phyloP scores from a whole-genome alignment of 2,113 vertebrate species.

The Triplophysa tibetana region DNA sequence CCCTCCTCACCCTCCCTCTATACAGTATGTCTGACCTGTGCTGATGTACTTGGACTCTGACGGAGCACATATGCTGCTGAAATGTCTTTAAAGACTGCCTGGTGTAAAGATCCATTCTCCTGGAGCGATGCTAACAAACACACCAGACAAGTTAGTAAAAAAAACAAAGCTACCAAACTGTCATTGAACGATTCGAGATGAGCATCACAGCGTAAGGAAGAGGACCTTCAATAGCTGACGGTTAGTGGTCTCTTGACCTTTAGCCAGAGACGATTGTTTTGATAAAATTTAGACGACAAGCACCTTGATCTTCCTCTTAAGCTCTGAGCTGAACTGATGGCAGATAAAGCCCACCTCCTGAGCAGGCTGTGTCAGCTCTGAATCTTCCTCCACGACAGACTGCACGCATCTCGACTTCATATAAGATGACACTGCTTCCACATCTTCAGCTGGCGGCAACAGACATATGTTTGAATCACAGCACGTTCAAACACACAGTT shows the following conservation, averaged over 20 bases:
- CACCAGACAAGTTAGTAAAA: slow-evolving; percentile 13
- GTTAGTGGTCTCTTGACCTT: neutral
- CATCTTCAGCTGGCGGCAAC: slow-evolving; percentile 44
- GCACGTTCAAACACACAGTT: neutral
- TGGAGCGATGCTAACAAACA: slow-evolving; percentile 63
- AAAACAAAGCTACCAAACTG: neutral
- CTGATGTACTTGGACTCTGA: slow-evolving; percentile 75
- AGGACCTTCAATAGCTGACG: neutral
- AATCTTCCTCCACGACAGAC: slow-evolving; percentile 46
- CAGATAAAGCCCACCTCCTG: slow-evolving; percentile 66
- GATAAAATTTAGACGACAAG: slow-evolving; percentile 1
- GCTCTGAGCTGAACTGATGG: slow-evolving; percentile 78
- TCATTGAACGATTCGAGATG: neutral
- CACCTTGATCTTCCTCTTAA: slow-evolving; percentile 83
- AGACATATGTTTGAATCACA: slow-evolving; percentile 4
- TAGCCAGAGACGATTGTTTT: neutral
- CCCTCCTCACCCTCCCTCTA: neutral
- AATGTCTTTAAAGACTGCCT: slow-evolving; percentile 78
- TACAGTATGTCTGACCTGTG: slow-evolving; percentile 76
- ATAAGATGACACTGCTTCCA: slow-evolving; percentile 53
- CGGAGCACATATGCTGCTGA: slow-evolving; percentile 77
- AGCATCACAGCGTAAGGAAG: too few species aligned
- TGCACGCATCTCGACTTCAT: slow-evolving; percentile 58
- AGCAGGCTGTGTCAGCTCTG: slow-evolving; percentile 51
- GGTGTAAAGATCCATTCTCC: slow-evolving; percentile 80